A percentile compares a stretch with the other conserved stretches of the same genome.
Evolutionary conservation across 2,888 invertebrate genomes (phyloP).

Genomic region (Mermis nigrescens): DNA sequence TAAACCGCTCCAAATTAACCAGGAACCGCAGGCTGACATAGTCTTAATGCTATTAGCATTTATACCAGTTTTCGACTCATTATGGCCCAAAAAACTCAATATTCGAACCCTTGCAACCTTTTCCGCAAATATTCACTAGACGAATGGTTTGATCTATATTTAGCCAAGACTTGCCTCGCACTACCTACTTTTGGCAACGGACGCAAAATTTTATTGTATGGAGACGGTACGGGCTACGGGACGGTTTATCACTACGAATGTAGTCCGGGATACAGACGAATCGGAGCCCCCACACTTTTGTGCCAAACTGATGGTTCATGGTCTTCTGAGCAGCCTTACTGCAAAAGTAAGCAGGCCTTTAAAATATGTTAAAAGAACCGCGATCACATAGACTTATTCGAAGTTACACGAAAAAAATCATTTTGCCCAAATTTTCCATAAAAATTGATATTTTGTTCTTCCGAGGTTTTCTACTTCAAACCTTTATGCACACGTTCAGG

Average conservation of each 20-base stretch:
- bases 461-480: too few species aligned
- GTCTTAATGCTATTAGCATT: too few species aligned
- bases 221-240: constrained; percentile 31
- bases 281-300: constrained; percentile 57
- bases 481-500: too few species aligned
- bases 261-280: constrained; percentile 24
- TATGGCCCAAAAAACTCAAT: too few species aligned
- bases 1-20: too few species aligned
- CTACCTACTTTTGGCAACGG: constrained; percentile 25
- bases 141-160: constrained; percentile 5
- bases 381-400: too few species aligned
- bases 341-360: constrained; percentile 52
- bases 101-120: background rate
- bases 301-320: constrained; percentile 75
- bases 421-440: too few species aligned
- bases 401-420: too few species aligned
- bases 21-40: too few species aligned
- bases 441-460: too few species aligned
- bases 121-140: background rate
- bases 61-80: too few species aligned
- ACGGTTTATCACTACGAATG: constrained; percentile 25
- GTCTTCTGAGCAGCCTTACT: constrained; percentile 78
- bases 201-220: constrained; percentile 24
- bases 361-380: background rate
- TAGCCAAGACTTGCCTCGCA: constrained; percentile 28